Conservation (phyloP, 2,888 invertebrate genomes). For the Abscondita cerata region DNA sequence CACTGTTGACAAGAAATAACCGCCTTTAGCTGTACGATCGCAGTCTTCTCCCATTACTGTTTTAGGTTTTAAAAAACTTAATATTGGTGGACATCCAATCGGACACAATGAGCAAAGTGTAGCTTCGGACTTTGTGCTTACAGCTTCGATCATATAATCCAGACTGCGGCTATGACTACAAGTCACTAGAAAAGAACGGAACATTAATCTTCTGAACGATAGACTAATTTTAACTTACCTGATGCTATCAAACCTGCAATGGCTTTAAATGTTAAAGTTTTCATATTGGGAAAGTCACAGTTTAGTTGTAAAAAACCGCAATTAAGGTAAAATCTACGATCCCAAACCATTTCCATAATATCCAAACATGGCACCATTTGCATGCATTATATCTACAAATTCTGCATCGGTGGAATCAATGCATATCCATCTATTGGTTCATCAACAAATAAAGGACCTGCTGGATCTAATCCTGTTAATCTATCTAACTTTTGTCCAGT, state of each 20-base stretch:
- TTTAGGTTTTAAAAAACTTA: background rate
- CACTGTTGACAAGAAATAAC: no score
- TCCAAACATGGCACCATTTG: conserved; percentile 4
- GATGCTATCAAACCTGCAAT: no score
- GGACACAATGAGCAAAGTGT: conserved; percentile 19
- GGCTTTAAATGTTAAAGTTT: no score
- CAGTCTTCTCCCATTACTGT: conserved; percentile 4
- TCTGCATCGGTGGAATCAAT: conserved; percentile 1
- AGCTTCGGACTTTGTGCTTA: no score
- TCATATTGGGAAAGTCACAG: no score
- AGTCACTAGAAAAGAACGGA: conserved; percentile 11
- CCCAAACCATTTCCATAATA: background rate
- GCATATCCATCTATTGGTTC: background rate
- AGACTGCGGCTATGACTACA: conserved; percentile 16
- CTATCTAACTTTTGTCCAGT: background rate
- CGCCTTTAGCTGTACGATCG: background rate
- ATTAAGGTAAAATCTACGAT: conserved; percentile 3
- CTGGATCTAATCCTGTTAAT: background rate
- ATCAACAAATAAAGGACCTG: background rate
- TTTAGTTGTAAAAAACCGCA: background rate
- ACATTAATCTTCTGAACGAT: background rate
- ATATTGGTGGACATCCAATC: background rate
- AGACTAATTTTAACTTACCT: no score
- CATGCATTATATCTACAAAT: conserved; percentile 4
- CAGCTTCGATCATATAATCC: conserved; percentile 14